Percentiles rank a stretch among this genome's conserved stretches.
These are phyloP conservation scores for Galleria mellonella DNA, from an alignment of 1,140 invertebrate genomes.

Conservation along the genomic window DNA sequence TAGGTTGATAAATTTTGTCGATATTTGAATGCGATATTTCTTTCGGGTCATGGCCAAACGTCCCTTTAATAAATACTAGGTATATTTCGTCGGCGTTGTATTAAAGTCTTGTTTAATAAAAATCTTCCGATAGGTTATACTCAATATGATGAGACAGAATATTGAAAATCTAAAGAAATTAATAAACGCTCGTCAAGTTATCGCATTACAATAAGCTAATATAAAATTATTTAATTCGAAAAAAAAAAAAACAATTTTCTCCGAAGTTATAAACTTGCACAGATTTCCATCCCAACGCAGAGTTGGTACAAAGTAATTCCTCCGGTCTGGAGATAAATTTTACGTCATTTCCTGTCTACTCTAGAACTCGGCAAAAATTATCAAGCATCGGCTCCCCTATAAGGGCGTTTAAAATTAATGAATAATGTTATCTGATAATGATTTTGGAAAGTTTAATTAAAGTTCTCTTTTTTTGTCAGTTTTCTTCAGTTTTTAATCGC, in stretches of 20 bases:
- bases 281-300: slow-evolving; percentile 59
- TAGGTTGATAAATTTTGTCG: slow-evolving; percentile 65
- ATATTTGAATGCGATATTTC: slow-evolving; percentile 69
- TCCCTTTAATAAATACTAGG: slow-evolving; percentile 49
- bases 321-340: slow-evolving; percentile 64
- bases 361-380: slow-evolving; percentile 54
- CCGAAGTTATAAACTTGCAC: slow-evolving; percentile 50
- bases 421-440: slow-evolving; percentile 73
- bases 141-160: slow-evolving; percentile 13
- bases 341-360: slow-evolving; percentile 59
- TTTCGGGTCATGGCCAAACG: slow-evolving; percentile 42
- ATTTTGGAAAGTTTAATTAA: slow-evolving; percentile 69
- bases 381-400: slow-evolving; percentile 53
- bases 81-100: slow-evolving; percentile 26
- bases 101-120: slow-evolving; percentile 44
- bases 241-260: slow-evolving; percentile 48
- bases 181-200: slow-evolving; percentile 32
- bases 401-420: slow-evolving; percentile 69
- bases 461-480: slow-evolving; percentile 61
- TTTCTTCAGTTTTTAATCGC: slow-evolving; percentile 52
- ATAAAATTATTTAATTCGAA: slow-evolving; percentile 33
- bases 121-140: slow-evolving; percentile 18
- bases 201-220: slow-evolving; percentile 34
- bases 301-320: slow-evolving; percentile 62
- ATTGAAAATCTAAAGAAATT: slow-evolving; percentile 13